Evolutionary conservation across 2,113 vertebrate species (phyloP).

Genomic region (Arothron firmamentum): DNA sequence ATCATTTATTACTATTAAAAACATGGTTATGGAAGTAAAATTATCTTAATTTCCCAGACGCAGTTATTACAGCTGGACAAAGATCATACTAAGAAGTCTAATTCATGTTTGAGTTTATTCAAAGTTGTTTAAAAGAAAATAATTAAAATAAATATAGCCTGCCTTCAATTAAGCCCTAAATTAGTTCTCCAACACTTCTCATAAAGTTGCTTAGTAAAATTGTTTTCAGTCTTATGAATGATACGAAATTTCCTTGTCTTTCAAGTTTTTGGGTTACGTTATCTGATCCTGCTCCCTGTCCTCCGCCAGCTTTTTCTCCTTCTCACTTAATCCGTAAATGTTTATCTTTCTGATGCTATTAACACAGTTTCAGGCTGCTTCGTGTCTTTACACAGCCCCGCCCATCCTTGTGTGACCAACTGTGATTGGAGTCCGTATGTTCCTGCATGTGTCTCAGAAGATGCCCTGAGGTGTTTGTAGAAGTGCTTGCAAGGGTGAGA

Average conservation of each 20-base stretch:
- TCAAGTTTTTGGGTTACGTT: slow-evolving; percentile 44
- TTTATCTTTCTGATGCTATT: slow-evolving; percentile 66
- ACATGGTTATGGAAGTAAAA: neutral
- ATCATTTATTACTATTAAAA: neutral
- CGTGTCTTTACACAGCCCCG: slow-evolving; percentile 58
- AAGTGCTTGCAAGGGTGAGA: slow-evolving; percentile 74
- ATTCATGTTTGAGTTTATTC: slow-evolving; percentile 22
- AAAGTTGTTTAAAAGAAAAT: slow-evolving; percentile 15
- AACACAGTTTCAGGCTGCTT: slow-evolving; percentile 58
- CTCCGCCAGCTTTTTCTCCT: slow-evolving; percentile 27
- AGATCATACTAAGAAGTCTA: slow-evolving; percentile 7
- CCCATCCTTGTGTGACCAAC: slow-evolving; percentile 65
- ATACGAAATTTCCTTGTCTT: slow-evolving; percentile 54
- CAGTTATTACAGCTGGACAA: neutral
- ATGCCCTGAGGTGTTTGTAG: slow-evolving; percentile 59
- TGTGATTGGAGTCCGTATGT: slow-evolving; percentile 12
- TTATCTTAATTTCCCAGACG: slow-evolving; percentile 5
- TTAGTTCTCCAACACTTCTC: slow-evolving; percentile 46
- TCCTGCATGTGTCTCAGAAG: slow-evolving; percentile 32
- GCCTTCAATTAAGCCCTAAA: slow-evolving; percentile 50
- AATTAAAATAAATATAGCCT: slow-evolving; percentile 50
- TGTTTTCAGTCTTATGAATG: slow-evolving; percentile 52
- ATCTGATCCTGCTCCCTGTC: slow-evolving; percentile 44
- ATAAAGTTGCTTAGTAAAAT: slow-evolving; percentile 65
- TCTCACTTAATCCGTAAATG: slow-evolving; percentile 49